Percentiles rank a stretch among this genome's conserved stretches.
phyloP scores from a whole-genome alignment of 1,140 invertebrate genomes.

The Drosophila erecta region DNA sequence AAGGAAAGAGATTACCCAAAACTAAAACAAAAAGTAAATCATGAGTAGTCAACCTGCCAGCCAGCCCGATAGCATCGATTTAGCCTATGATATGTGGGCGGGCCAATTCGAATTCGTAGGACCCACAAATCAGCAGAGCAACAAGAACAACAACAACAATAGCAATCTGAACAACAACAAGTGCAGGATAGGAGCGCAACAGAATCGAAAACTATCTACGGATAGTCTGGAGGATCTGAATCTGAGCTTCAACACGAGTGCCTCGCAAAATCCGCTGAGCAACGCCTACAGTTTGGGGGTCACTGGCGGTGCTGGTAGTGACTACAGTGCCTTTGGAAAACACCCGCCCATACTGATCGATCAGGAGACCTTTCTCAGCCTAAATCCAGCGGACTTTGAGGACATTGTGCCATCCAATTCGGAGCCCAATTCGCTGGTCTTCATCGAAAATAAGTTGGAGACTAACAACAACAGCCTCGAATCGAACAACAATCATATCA shows the following conservation, averaged over 20 bases:
- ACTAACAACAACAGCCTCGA: constrained; percentile 65
- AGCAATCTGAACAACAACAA: constrained; percentile 54
- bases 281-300: constrained; percentile 75
- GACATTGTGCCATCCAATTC: constrained; percentile 83
- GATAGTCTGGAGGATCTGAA: constrained; percentile 83
- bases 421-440: constrained; percentile 75
- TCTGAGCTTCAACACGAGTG: constrained; percentile 76
- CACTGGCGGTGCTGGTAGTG: constrained; percentile 20
- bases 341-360: constrained; percentile 79
- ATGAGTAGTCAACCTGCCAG: constrained; percentile 84
- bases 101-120: constrained; percentile 94
- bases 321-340: constrained; percentile 59
- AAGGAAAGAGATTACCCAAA: constrained; percentile 18
- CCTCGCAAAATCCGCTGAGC: constrained; percentile 67
- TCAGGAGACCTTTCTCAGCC: constrained; percentile 82
- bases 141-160: constrained; percentile 44
- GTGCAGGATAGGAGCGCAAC: constrained; percentile 61
- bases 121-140: constrained; percentile 54
- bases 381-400: constrained; percentile 83
- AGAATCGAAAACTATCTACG: constrained; percentile 59
- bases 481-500: constrained; percentile 62
- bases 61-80: constrained; percentile 86
- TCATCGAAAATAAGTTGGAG: constrained; percentile 78
- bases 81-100: constrained; percentile 94
- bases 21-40: constrained; percentile 48